phyloP scores from a whole-genome alignment of 2,888 invertebrate species.

The Marasmarcha lunaedactyla region DNA sequence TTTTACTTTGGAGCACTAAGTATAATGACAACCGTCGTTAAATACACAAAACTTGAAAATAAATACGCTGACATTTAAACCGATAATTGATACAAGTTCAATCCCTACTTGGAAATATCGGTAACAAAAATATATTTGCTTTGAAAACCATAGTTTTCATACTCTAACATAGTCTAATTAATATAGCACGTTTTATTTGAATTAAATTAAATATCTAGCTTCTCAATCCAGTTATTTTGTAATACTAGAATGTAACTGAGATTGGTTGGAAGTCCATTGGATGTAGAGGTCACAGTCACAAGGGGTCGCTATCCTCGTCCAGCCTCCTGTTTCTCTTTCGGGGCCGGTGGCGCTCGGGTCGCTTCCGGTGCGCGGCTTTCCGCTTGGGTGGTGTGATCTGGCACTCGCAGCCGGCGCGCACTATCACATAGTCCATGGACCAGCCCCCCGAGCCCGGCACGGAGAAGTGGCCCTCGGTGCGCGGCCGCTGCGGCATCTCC shows the following conservation, averaged over 20 bases:
- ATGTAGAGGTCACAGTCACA: constrained; percentile 28
- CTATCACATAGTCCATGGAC: constrained; percentile 85
- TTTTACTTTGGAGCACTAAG: constrained; percentile 37
- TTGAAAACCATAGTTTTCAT: background rate
- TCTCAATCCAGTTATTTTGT: constrained; percentile 12
- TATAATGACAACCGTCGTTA: constrained; percentile 46
- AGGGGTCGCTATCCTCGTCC: constrained; percentile 49
- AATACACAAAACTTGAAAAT: constrained; percentile 19
- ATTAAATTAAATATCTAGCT: too few species aligned
- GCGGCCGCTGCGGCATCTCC: constrained; percentile 42
- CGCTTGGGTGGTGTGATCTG: constrained; percentile 74
- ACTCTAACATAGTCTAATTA: too few species aligned
- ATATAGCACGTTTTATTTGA: too few species aligned
- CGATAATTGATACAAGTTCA: background rate
- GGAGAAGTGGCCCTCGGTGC: constrained; percentile 48
- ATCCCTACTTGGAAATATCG: constrained; percentile 18
- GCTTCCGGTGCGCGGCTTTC: constrained; percentile 36
- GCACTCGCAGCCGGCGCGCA: constrained; percentile 88
- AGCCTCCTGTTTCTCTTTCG: constrained; percentile 37
- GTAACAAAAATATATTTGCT: constrained; percentile 20
- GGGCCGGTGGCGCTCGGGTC: constrained; percentile 39
- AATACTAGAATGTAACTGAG: constrained; percentile 35
- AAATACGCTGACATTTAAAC: constrained; percentile 23
- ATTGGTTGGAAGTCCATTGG: constrained; percentile 51
- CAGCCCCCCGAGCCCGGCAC: constrained; percentile 73